Base-by-base conservation (phyloP, 2,888 invertebrate species). In the Frankliniella fusca region DNA sequence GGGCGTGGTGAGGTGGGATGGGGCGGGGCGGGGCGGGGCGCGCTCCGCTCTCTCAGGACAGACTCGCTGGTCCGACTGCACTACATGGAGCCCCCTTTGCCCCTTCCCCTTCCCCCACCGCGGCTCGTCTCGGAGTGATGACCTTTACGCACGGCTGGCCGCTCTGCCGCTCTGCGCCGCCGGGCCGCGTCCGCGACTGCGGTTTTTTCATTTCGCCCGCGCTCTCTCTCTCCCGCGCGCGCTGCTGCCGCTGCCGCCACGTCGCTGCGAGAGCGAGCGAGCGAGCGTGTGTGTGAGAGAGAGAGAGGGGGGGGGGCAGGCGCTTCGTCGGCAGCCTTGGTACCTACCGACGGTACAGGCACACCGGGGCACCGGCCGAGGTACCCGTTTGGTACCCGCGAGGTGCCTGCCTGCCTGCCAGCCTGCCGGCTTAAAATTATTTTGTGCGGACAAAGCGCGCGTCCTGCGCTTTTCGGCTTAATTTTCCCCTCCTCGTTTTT, bases 61-160 rank as follows among this genome's bases (percentile, higher is more conserved):
- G 54, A 54, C 54, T 15, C 15, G 54, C 54, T 54, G 54, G 15
- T 54, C 38, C 38, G 54, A 54, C 54, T 54, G 54, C 54, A 54
- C 18, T 20, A 15, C 54, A 15, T 15, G 18, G 18, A 54, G 54
- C 12, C 54, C 15, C 54, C 54, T 18, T 9, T 9, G 3, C 54
- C 8, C 54, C 18, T 9, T 7, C 54, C 54, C 61, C 61, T 18
- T 1, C 20, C 18, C 20, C 15, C 15, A n/a, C 18, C n/a, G 61
- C 20, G 61, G 18, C 70, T 70, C 23, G n/a, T 70, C 70, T 27
- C 70, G 70, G 70, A 76, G 70, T 76, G 70, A 76, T 76, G 70
- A 76, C 70, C 70, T 76, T 76, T 76, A 76, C 70, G 70, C 70
- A 76, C 70, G 70, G 70, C 70, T 76, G 70, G 70, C 70, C 20